Evolutionary conservation across 2,113 vertebrate genomes (phyloP).

Genomic region (Eonycteris spelaea): DNA sequence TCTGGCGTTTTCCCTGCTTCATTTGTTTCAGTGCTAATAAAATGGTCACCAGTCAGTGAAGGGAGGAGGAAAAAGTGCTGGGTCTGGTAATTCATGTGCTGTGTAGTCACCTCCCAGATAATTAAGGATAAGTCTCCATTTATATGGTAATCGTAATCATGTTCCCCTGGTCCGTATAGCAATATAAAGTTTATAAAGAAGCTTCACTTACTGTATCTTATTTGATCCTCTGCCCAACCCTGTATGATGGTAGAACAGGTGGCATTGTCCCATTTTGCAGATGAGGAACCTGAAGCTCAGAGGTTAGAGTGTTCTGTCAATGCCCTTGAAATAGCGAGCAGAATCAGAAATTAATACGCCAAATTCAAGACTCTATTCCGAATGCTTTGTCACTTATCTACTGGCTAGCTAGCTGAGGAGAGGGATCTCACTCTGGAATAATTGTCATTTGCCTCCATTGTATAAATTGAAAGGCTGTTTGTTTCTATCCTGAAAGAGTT

Average conservation of each 20-base stretch:
- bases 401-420: neutral
- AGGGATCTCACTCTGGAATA: neutral
- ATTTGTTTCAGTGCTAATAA: neutral
- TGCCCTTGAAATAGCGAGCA: neutral
- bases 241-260: neutral
- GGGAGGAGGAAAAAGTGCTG: neutral
- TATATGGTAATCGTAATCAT: neutral
- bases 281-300: neutral
- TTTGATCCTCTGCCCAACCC: neutral
- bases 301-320: neutral
- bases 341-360: neutral
- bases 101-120: neutral
- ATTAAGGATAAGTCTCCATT: neutral
- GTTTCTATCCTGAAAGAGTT: neutral
- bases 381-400: neutral
- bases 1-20: neutral
- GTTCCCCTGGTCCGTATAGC: neutral
- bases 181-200: neutral
- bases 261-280: neutral
- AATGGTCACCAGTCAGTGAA: neutral
- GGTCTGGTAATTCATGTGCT: neutral
- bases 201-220: neutral
- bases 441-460: neutral
- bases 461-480: neutral
- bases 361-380: neutral